Conservation (phyloP, 1,140 invertebrate genomes). For the Drosophila melanogaster region Release_6_plus_ISO1_MT NT_037436.4:13712001-13712500, state of each 20-base stretch:
- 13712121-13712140: no score
- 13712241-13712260: not conserved
- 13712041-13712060: no score
- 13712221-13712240: no score
- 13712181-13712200: no score
- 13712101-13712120: no score
- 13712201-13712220: no score
- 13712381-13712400: slow-evolving; percentile 26
- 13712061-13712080: no score
- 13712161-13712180: no score
- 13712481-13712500: not conserved
- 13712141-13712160: no score
- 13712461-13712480: no score
- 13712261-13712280: slow-evolving; percentile 45
- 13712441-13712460: slow-evolving; percentile 37
- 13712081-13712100: no score
- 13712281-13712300: slow-evolving; percentile 60
- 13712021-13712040: no score
- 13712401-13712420: slow-evolving; percentile 53
- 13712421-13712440: slow-evolving; percentile 82
- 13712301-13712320: slow-evolving; percentile 76
- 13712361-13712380: slow-evolving; percentile 36
- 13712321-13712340: slow-evolving; percentile 75
- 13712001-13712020: not conserved
- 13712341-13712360: slow-evolving; percentile 77